These are phyloP conservation scores for Lochmaea crataegi DNA, from an alignment of 2,888 invertebrate species.

Conservation along the genomic window DNA sequence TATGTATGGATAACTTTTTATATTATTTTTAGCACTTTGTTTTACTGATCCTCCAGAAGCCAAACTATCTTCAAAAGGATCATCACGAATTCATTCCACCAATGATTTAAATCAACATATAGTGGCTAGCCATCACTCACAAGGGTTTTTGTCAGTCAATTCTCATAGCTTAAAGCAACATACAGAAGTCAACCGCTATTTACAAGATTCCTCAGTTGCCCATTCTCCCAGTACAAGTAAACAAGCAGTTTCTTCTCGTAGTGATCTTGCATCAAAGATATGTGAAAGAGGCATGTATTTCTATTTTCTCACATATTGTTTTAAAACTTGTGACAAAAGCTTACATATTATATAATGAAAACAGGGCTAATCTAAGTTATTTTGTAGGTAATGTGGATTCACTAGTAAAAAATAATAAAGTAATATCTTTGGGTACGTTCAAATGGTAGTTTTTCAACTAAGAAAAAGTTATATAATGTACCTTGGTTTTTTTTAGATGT, in stretches of 20 bases:
- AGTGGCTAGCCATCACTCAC: background rate
- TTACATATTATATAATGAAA: background rate
- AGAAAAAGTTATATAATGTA: slow-evolving; percentile 2
- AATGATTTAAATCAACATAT: background rate
- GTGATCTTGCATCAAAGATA: slow-evolving; percentile 2
- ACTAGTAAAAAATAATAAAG: background rate
- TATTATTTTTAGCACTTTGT: slow-evolving; percentile 4
- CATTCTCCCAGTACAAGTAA: background rate
- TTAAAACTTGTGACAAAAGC: slow-evolving; percentile 2
- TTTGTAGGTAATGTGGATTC: slow-evolving; percentile 4
- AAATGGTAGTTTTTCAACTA: slow-evolving; percentile 3
- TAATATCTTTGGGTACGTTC: slow-evolving; percentile 2
- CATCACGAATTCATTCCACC: background rate
- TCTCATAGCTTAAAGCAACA: background rate
- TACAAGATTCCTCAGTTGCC: slow-evolving; percentile 1
- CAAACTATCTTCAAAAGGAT: slow-evolving; percentile 4
- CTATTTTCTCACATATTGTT: slow-evolving; percentile 1
- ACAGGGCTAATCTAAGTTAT: background rate
- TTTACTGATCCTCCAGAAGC: background rate
- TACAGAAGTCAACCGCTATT: background rate
- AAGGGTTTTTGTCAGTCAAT: background rate
- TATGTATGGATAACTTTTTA: background rate
- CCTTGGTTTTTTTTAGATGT: background rate
- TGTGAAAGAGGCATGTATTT: slow-evolving; percentile 4
- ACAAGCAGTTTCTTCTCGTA: slow-evolving; percentile 4